These are phyloP conservation scores for Sciurus vulgaris DNA, from an alignment of 2,797 vertebrate species.

Conservation along the genomic window DNA sequence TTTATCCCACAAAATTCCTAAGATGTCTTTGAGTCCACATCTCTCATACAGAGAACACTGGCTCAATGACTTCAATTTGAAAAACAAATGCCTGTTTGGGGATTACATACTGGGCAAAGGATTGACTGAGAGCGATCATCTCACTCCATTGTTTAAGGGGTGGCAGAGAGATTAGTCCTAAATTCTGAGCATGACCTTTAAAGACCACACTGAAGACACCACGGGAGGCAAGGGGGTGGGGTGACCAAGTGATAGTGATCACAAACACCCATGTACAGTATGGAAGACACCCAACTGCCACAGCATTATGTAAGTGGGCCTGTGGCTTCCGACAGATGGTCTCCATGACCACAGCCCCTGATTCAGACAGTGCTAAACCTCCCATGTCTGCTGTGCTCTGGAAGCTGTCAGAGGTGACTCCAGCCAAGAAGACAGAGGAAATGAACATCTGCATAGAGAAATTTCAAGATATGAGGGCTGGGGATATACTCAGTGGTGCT, in stretches of 20 bases:
- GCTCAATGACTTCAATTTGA: background rate
- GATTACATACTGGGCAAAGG: background rate
- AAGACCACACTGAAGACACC: background rate
- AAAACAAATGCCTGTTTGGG: background rate
- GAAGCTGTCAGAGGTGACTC: background rate
- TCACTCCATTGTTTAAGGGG: background rate
- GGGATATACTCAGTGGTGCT: too few species aligned
- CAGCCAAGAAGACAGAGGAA: background rate
- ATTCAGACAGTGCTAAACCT: background rate
- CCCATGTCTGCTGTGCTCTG: accelerated
- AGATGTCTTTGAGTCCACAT: background rate
- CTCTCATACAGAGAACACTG: too few species aligned
- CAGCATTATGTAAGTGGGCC: accelerated
- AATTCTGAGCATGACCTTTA: background rate
- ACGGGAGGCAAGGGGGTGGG: background rate
- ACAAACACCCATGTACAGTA: background rate
- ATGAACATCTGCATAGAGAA: background rate
- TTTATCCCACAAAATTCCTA: background rate
- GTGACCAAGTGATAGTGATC: background rate
- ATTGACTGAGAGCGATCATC: background rate
- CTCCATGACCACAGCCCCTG: background rate
- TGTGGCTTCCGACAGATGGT: background rate
- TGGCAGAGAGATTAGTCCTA: background rate
- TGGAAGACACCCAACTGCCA: too few species aligned
- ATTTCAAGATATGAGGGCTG: background rate